These are phyloP conservation scores for Drosophila watanabei DNA, from an alignment of 1,140 invertebrate genomes.

Conservation along the genomic window DNA sequence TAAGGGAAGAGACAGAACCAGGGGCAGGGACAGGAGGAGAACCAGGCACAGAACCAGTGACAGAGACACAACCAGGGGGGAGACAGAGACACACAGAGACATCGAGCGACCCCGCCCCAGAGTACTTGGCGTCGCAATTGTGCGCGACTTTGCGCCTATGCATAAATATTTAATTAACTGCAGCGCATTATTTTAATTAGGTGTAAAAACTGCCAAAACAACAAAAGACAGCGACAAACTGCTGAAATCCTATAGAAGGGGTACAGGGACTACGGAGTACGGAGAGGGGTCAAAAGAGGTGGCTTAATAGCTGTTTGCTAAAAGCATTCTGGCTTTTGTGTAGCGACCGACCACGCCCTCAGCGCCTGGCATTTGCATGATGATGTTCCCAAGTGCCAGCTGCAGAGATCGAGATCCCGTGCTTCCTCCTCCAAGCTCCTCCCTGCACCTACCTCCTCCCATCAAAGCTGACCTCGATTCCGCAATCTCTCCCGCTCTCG, in stretches of 20 bases:
- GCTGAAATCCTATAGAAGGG: background rate
- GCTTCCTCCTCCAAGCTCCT: too few species aligned
- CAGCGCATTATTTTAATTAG: slow-evolving; percentile 86
- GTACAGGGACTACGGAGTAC: background rate
- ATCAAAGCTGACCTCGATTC: slow-evolving; percentile 72
- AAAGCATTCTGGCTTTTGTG: slow-evolving; percentile 40
- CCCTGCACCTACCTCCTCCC: slow-evolving; percentile 12
- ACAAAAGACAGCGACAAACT: slow-evolving; percentile 12
- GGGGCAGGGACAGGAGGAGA: background rate
- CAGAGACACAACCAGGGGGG: too few species aligned
- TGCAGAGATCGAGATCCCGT: slow-evolving; percentile 20
- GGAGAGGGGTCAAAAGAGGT: slow-evolving; percentile 11
- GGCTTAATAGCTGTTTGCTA: slow-evolving; percentile 49
- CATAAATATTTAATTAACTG: slow-evolving; percentile 86
- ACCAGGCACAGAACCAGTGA: background rate
- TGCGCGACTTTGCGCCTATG: slow-evolving; percentile 66
- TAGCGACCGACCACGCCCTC: slow-evolving; percentile 18
- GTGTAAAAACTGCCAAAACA: slow-evolving; percentile 71
- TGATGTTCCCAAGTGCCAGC: slow-evolving; percentile 4
- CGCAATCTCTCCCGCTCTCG: slow-evolving; percentile 39
- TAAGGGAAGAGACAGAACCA: background rate
- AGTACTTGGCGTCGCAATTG: slow-evolving; percentile 49
- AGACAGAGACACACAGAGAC: too few species aligned
- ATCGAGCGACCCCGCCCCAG: background rate
- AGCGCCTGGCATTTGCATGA: slow-evolving; percentile 14